A percentile compares a stretch with the other conserved stretches of the same genome.
Conservation (phyloP, 2,797 vertebrate species). For the Schizopygopsis pylzovi region DNA sequence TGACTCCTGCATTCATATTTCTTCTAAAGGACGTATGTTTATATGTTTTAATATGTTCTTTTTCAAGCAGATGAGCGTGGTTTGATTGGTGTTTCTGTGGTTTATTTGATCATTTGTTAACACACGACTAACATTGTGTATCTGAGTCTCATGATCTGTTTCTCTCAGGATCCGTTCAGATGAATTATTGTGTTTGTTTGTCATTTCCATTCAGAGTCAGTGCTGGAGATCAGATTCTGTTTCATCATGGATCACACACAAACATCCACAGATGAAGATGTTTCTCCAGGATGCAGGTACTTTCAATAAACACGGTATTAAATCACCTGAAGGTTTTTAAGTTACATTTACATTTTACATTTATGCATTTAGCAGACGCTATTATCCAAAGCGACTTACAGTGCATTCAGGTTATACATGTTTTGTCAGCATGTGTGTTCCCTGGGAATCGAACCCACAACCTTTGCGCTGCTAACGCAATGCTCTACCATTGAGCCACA, state of each 20-base stretch:
- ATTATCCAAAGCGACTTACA: not conserved
- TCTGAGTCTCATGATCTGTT: not conserved
- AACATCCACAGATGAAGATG: not conserved
- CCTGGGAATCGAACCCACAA: no score
- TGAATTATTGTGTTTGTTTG: not conserved
- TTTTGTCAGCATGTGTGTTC: no score
- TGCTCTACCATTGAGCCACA: no score
- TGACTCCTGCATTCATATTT: not conserved
- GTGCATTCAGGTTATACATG: no score
- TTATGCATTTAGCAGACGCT: no score
- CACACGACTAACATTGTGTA: not conserved
- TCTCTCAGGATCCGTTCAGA: not conserved
- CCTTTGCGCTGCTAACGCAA: no score
- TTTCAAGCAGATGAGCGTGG: no score
- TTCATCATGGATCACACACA: not conserved
- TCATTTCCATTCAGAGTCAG: not conserved
- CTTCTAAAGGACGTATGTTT: no score
- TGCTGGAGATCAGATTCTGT: not conserved
- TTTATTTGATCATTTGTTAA: not conserved
- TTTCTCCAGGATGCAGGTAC: slow-evolving; percentile 9
- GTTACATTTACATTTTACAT: no score
- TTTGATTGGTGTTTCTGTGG: not conserved
- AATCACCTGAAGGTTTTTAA: not conserved
- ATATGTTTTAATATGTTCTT: no score
- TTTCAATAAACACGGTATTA: not conserved